Conservation (phyloP, 2,113 vertebrate genomes). For the Oreamnos americanus region DNA sequence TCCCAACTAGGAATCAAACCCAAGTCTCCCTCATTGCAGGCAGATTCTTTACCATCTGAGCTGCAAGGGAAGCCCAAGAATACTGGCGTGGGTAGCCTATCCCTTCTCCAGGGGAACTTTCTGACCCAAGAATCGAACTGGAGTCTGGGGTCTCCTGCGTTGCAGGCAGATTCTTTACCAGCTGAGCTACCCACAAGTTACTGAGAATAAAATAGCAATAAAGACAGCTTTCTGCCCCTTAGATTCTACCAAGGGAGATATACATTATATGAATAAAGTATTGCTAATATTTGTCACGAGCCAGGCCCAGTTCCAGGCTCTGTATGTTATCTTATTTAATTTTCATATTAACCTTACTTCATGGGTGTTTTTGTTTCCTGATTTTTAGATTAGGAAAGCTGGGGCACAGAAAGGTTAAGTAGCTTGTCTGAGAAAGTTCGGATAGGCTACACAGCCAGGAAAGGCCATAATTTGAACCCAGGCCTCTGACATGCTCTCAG, state of each 20-base stretch:
- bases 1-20: neutral
- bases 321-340: neutral
- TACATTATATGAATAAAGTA: neutral
- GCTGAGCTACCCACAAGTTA: neutral
- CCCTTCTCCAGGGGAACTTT: neutral
- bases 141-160: neutral
- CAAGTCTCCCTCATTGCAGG: neutral
- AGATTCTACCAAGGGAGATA: neutral
- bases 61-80: neutral
- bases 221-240: neutral
- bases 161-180: neutral
- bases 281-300: neutral
- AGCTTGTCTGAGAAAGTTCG: neutral
- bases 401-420: neutral
- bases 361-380: neutral
- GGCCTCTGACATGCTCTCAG: neutral
- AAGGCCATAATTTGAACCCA: neutral
- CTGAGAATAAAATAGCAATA: neutral
- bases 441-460: neutral
- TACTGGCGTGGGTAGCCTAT: neutral
- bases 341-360: neutral
- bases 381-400: neutral
- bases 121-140: neutral
- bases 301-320: neutral
- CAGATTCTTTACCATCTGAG: neutral